A percentile compares a stretch with the other conserved stretches of the same genome.
Conservation (phyloP, 1,140 invertebrate genomes). For the Drosophila watanabei region DNA sequence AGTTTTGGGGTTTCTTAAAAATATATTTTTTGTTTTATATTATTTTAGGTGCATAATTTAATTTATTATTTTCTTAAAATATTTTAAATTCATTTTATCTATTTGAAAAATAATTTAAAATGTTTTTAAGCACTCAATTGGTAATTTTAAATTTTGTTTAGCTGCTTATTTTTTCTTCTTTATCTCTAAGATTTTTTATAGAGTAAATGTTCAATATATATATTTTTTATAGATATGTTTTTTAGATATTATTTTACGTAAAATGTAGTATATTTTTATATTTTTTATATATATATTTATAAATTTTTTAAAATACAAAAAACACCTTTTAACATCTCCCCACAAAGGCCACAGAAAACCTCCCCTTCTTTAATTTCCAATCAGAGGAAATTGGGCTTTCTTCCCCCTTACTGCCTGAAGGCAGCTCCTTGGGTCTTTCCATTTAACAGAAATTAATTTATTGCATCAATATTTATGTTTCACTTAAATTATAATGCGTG, state of each 20-base stretch:
- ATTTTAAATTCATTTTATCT: too few species aligned
- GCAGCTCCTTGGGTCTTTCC: constrained; percentile 50
- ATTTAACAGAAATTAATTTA: constrained; percentile 82
- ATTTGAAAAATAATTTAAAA: too few species aligned
- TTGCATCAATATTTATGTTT: constrained; percentile 84
- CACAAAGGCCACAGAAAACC: not conserved
- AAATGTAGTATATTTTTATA: not conserved
- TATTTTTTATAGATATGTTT: not conserved
- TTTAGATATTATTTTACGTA: not conserved
- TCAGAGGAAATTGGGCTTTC: constrained; percentile 1
- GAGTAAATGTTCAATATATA: too few species aligned
- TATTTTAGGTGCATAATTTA: too few species aligned
- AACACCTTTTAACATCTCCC: not conserved
- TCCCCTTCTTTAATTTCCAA: constrained; percentile 6
- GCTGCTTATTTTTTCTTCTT: too few species aligned
- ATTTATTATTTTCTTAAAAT: too few species aligned
- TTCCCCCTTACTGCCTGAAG: not conserved
- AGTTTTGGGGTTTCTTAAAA: too few species aligned
- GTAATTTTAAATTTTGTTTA: too few species aligned
- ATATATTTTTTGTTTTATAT: too few species aligned
- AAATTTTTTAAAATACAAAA: not conserved
- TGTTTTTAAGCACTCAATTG: too few species aligned
- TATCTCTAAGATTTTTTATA: too few species aligned
- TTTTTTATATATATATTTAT: not conserved
- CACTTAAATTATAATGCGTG: constrained; percentile 84